Percentiles rank a stretch among this genome's conserved stretches.
phyloP scores from a whole-genome alignment of 2,888 invertebrate genomes.

The Andrena minutula region DNA sequence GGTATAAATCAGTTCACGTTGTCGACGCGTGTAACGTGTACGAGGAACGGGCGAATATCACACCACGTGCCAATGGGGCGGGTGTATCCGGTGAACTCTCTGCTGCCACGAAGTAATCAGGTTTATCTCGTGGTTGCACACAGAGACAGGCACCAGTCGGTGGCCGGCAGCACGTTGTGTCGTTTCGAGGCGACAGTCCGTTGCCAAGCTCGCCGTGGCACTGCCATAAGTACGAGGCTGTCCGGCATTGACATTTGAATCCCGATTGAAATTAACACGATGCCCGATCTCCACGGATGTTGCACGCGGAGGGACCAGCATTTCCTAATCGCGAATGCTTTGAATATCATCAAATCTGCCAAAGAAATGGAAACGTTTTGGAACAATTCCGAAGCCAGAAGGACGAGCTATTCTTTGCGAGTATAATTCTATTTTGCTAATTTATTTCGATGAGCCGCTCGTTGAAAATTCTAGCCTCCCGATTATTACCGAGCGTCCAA shows the following conservation, averaged over 20 bases:
- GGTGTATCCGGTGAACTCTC: conserved; percentile 59
- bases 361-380: no score
- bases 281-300: background rate
- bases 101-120: conserved; percentile 66
- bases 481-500: no score
- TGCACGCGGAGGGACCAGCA: background rate
- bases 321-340: no score
- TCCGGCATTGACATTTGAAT: conserved; percentile 34
- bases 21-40: conserved; percentile 54
- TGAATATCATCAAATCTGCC: no score
- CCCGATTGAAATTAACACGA: conserved; percentile 11
- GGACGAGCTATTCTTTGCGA: no score
- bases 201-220: conserved; percentile 39
- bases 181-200: conserved; percentile 58
- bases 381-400: no score
- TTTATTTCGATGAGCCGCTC: background rate
- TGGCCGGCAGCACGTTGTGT: conserved; percentile 57
- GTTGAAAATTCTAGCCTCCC: background rate
- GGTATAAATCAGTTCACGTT: conserved; percentile 63
- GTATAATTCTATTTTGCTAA: no score
- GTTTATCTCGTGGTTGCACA: conserved; percentile 72
- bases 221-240: conserved; percentile 30
- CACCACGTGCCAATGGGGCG: conserved; percentile 56
- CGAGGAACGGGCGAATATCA: conserved; percentile 58
- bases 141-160: conserved; percentile 61